Base-by-base conservation (phyloP, 2,888 invertebrate species). In the Acanthosepion esculentum region DNA sequence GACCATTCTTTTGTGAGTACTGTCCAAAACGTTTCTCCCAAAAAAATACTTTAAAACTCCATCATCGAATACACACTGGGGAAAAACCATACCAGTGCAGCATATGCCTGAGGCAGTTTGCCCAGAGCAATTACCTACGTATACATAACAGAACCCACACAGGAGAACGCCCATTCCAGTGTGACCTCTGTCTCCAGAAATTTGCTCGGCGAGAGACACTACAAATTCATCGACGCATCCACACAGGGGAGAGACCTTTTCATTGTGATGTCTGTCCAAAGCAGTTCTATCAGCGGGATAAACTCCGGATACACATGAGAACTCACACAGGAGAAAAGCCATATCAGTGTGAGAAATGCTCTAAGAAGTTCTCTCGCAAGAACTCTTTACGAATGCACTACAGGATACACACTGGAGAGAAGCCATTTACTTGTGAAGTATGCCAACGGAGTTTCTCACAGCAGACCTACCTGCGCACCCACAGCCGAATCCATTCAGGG, bases 151-250 rank as follows among this genome's bases (percentile, higher is more conserved):
- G 93, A 29, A n/a, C 53, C 29, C 93, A 93, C 93, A 93, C 50
- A 2, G 93, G 93, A 20, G 93, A 93, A 12, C 48, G 53, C 15
- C 93, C 53, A 8, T 93, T 93, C 29, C 93, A 48, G 29, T 93
- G 93, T 6, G 53, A 48, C 15, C 23, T 93, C 48, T 93, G 93
- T n/a, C 50, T 18, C 29, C 48, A 93, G 26, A 93, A 50, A 53
- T 93, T 93, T 53, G 93, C 53, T 53, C 29, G 96, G 97, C 97
- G 95, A 97, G 23, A 97, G 97, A 59, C 97, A 97, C 95, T 97
- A 12, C 29, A 33, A 41, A 55, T 55, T 7, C 94, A 94, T 94
- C 59, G 23, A 7, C 29, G 64, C 29, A 94, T 64, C 26, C 94
- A 94, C 41, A 94, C 94, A 0, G 94, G 94, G 33, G 94, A 93